Evolutionary conservation across 2,797 vertebrate species (phyloP), one percentile per base, ranked within the genome.

Genomic region (Amblyopsis hoosieri): DNA sequence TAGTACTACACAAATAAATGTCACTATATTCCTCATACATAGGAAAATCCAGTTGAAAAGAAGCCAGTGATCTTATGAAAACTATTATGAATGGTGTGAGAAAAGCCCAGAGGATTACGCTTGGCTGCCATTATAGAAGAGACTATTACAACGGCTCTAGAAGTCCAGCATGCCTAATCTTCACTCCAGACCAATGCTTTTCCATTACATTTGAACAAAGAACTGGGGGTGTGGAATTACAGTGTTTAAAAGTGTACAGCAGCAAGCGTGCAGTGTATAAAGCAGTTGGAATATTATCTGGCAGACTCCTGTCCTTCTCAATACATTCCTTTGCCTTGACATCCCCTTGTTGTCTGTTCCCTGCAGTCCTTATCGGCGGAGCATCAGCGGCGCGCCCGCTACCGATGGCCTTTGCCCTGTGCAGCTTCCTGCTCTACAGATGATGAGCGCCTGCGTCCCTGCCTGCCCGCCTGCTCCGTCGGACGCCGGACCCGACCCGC

Each of bases 381-480:
- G 89, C 89, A 12, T 47, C 60, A 23, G 50, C 19, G 23, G 64
- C 66, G 49, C 75, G 52, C 55, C 74, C 87, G 1, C 87, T 89
- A 65, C 86, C 85, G 59, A 80, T 92, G 80, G 81, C 81, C 73
- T 76, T 88, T 73, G 80, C 75, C 66, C 78, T 90, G 60, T 87
- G 84, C 82, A 91, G 82, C 73, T 62, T 83, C 71, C 72, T 90
- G 2, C 83, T 92, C 74, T 86, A 85, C 85, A 94, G 92, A 93
- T 94, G 93, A 94, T 93, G 88, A 91, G 85, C 74, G 74, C 72
- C 74, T 74, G 57, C 62, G 64, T 62, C 67, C 23, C 15, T 69
- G 49, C 60, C 69, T 29, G 49, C 66, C 79, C 60, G 85, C 89
- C 87, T 85, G 79, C 64, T 37, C 67, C 81, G 74, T 79, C 87